A percentile compares a stretch with the other conserved stretches of the same genome.
Evolutionary conservation across 2,113 vertebrate genomes (phyloP).

Genomic region (Naja naja): DNA sequence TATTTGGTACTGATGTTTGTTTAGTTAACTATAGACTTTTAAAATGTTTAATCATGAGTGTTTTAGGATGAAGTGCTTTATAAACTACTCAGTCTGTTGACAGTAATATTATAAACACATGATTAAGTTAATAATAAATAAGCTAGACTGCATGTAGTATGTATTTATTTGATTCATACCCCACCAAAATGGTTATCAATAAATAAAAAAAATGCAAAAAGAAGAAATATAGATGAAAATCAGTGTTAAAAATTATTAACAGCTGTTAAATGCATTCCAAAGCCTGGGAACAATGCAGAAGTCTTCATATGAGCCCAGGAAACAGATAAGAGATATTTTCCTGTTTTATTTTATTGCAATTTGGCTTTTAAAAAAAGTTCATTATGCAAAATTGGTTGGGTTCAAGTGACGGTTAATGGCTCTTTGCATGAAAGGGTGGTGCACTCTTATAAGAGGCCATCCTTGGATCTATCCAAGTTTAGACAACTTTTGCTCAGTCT

Average conservation of each 20-base stretch:
- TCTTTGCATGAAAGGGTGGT: background rate
- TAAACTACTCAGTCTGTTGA: background rate
- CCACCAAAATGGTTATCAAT: background rate
- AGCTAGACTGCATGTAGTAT: background rate
- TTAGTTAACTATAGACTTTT: background rate
- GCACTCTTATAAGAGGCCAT: background rate
- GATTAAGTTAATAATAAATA: background rate
- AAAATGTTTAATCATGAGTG: background rate
- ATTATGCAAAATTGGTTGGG: background rate
- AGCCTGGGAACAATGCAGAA: background rate
- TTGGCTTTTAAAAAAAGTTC: background rate
- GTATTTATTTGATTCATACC: background rate
- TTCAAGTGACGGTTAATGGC: background rate
- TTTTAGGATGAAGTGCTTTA: background rate
- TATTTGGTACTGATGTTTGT: background rate
- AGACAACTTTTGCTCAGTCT: background rate
- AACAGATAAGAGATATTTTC: background rate
- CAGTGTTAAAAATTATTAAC: background rate
- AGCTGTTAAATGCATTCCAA: background rate
- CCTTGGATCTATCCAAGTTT: background rate
- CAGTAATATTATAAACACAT: background rate
- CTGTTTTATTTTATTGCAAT: background rate
- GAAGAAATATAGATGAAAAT: background rate
- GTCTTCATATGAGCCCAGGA: background rate
- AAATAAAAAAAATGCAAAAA: background rate